These are phyloP conservation scores for Coregonus sp. DNA, from an alignment of 2,797 vertebrate species.

Conservation along the genomic window DNA sequence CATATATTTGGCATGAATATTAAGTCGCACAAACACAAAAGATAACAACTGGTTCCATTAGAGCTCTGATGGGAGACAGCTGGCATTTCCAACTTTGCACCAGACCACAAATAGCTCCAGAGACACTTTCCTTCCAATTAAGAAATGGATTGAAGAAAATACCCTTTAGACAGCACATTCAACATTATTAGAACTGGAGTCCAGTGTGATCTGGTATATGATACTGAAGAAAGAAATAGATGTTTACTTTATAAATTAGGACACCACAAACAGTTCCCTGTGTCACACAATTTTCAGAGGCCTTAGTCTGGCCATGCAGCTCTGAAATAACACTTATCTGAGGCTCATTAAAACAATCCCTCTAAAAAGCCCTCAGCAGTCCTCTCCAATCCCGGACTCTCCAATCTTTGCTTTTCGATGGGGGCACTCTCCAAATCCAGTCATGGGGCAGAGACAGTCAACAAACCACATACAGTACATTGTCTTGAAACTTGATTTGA, in stretches of 20 bases:
- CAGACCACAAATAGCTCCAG: slow-evolving; percentile 80
- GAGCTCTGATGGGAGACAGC: slow-evolving; percentile 75
- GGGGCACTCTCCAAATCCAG: slow-evolving; percentile 25
- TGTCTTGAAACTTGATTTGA: slow-evolving; percentile 24
- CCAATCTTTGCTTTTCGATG: slow-evolving; percentile 29
- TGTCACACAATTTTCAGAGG: slow-evolving; percentile 52
- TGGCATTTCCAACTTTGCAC: slow-evolving; percentile 81
- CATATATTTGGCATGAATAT: not conserved
- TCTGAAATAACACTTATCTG: slow-evolving; percentile 65
- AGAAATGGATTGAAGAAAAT: slow-evolving; percentile 63
- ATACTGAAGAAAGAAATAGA: slow-evolving; percentile 49
- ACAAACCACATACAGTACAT: slow-evolving; percentile 16
- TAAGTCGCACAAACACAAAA: slow-evolving; percentile 57
- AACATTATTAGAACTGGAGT: slow-evolving; percentile 68
- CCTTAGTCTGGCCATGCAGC: slow-evolving; percentile 43
- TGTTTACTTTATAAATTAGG: slow-evolving; percentile 66
- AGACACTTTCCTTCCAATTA: slow-evolving; percentile 77
- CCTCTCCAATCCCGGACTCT: slow-evolving; percentile 37
- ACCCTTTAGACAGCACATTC: slow-evolving; percentile 45
- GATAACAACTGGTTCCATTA: slow-evolving; percentile 66
- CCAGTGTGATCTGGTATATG: slow-evolving; percentile 58
- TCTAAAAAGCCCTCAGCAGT: slow-evolving; percentile 51
- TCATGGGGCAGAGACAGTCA: slow-evolving; percentile 34
- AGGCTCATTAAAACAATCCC: slow-evolving; percentile 62
- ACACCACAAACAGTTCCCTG: slow-evolving; percentile 56